Conservation (phyloP, 2,888 invertebrate genomes). For the Xestoiulus laeticollis region DNA sequence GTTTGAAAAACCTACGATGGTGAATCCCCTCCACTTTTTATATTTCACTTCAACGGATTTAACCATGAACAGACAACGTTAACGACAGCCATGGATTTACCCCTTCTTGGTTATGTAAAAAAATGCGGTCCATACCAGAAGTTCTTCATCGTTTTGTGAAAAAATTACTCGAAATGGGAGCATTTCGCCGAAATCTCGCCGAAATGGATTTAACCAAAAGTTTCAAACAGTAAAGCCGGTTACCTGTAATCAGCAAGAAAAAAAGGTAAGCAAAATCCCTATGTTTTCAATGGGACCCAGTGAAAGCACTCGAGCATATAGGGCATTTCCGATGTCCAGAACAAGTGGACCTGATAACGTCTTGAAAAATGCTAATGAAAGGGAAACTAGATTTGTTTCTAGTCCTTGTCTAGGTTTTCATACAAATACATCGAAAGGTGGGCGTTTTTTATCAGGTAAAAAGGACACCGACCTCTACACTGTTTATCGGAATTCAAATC, state of each 20-base stretch:
- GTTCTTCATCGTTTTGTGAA: background rate
- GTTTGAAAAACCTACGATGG: background rate
- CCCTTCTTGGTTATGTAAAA: background rate
- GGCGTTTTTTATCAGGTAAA: background rate
- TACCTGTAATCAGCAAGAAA: background rate
- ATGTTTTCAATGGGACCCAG: background rate
- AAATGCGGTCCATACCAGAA: background rate
- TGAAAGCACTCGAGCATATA: background rate
- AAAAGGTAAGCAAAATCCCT: background rate
- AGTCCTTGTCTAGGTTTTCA: background rate
- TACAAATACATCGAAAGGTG: background rate
- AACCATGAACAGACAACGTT: background rate
- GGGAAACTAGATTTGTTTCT: background rate
- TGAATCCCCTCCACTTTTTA: conserved; percentile 10
- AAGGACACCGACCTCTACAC: conserved; percentile 35
- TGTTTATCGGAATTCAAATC: conserved; percentile 36
- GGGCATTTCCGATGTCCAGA: background rate
- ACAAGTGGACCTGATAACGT: background rate
- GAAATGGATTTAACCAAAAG: background rate
- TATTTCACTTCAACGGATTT: background rate
- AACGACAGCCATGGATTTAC: background rate
- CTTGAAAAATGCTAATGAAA: background rate
- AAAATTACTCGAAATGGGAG: conserved; percentile 1
- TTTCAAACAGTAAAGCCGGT: background rate
- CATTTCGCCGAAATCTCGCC: background rate